Base-by-base conservation (phyloP, 30 jellyfish, hydroid and myxozoan genomes). In the Aurelia sp. region DNA sequence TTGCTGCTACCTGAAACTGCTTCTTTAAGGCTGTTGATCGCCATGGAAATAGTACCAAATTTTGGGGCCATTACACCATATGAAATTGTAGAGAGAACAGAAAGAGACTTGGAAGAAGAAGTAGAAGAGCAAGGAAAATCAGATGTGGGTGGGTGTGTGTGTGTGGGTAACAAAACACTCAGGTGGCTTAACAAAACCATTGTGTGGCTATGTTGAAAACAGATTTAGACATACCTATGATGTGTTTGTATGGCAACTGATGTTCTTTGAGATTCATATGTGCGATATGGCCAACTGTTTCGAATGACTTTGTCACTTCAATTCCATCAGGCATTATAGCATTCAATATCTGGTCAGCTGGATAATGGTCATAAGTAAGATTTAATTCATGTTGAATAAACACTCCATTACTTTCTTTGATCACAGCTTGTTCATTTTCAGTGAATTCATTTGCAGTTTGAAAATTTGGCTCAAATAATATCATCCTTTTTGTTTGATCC, bases 201-300 rank as follows among this genome's bases (percentile, higher is more conserved):
- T 35, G 9, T 5, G 50, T 38, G 50, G 50, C 8, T 38, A 38
- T 4, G 50, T 38, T 38, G 50, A 38, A 38, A 38, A 38, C 50
- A 38, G 50, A 38, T 7, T 7, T 38, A 38, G 8, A 38, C 96
- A 50, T 33, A 94, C 99, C 99, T 21, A 94, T 94, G 19, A 94
- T 19, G 15, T 85, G 72, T 76, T 81, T 90, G 93, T 24, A 90
- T 13, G 77, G 92, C 35, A 78, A 86, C 27, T 90, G 89, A 33
- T 72, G 18, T 41, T 89, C 97, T 74, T 65, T 94, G 30, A 96
- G 86, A 84, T 96, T 96, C 81, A 96, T 44, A 80, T 96, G 99
- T 1, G 99, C 99, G 13, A 96, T 91, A 74, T 96, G 99, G 18
- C 99, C 98, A 74, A 96, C 82, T 5, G 99, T 96, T 82, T 96